Percentiles rank a stretch among this genome's conserved stretches.
phyloP scores from a whole-genome alignment of 1,140 invertebrate species.

The Bombus polaris region DNA sequence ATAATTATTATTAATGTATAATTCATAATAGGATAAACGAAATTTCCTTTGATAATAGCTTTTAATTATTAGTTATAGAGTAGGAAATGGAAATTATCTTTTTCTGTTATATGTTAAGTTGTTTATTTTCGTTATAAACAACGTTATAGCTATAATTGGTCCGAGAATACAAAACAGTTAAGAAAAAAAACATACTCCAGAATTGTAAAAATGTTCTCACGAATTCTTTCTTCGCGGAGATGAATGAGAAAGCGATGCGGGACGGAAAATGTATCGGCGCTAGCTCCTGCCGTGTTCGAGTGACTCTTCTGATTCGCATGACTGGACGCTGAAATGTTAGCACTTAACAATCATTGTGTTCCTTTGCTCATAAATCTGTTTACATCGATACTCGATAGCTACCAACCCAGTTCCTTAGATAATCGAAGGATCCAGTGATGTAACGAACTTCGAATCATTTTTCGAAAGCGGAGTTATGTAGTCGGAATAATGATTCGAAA shows the following conservation, averaged over 20 bases:
- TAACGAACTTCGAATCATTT: neutral
- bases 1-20: too few species aligned
- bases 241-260: conserved; percentile 70
- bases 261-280: conserved; percentile 63
- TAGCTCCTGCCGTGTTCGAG: conserved; percentile 68
- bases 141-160: neutral
- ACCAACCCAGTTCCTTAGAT: neutral
- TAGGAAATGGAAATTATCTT: neutral
- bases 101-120: neutral
- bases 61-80: too few species aligned
- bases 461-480: neutral
- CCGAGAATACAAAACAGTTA: neutral
- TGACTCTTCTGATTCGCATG: conserved; percentile 78
- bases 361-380: conserved; percentile 56
- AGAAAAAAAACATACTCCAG: neutral
- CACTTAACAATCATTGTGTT: conserved; percentile 63
- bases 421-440: neutral
- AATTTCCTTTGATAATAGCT: too few species aligned
- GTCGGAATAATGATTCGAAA: neutral
- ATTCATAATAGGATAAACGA: too few species aligned
- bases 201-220: conserved; percentile 73
- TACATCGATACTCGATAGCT: conserved; percentile 48
- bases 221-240: conserved; percentile 55
- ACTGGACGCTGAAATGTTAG: conserved; percentile 76
- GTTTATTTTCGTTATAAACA: neutral